phyloP scores from a whole-genome alignment of 2,113 vertebrate genomes.

The Clarias magur region DNA sequence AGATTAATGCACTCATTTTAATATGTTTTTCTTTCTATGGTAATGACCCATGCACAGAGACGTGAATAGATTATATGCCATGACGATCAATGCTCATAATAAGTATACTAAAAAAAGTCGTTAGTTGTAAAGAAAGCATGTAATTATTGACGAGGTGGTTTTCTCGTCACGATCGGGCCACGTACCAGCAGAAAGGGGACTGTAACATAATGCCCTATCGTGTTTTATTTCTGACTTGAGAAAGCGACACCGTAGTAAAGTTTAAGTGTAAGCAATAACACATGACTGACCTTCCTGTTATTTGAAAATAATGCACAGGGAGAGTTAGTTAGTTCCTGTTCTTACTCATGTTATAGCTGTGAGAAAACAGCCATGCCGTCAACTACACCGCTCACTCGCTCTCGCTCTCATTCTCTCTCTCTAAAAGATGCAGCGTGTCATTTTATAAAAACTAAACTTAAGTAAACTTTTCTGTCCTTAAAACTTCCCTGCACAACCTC shows the following conservation, averaged over 20 bases:
- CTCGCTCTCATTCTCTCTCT: neutral
- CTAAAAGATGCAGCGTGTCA: neutral
- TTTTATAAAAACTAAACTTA: neutral
- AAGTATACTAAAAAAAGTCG: neutral
- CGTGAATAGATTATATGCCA: too few species aligned
- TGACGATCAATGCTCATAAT: too few species aligned
- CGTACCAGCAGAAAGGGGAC: neutral
- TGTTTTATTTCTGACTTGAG: neutral
- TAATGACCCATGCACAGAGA: neutral
- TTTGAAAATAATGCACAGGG: neutral
- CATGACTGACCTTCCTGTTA: neutral
- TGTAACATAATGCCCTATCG: neutral
- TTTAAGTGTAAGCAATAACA: neutral
- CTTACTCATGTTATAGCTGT: neutral
- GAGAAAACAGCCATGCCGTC: neutral
- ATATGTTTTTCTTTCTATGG: neutral
- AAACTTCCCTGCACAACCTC: neutral
- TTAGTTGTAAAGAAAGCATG: neutral
- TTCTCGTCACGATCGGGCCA: neutral
- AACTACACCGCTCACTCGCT: neutral
- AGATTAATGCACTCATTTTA: neutral
- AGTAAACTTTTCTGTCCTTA: neutral
- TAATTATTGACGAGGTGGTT: neutral
- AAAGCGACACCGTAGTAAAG: neutral
- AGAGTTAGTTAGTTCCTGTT: neutral